Evolutionary conservation across 2,797 vertebrate species (phyloP).

Genomic region (Trichosurus vulpecula): DNA sequence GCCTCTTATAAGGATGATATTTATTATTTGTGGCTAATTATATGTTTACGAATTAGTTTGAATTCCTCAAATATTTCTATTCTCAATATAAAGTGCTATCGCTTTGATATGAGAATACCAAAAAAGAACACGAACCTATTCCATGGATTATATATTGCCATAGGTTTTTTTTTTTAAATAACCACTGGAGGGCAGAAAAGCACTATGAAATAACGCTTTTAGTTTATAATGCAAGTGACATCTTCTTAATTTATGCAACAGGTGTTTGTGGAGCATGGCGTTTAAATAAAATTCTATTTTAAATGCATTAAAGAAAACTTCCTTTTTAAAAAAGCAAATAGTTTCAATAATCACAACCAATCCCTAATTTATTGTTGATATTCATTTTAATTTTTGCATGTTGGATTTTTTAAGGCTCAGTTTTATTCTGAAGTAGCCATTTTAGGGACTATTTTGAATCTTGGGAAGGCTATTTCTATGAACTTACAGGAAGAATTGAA

Average conservation of each 20-base stretch:
- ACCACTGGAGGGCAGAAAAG: constrained; percentile 65
- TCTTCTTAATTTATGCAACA: neutral
- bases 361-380: neutral
- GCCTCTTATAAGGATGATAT: neutral
- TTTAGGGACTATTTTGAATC: constrained; percentile 26
- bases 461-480: neutral
- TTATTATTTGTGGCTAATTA: neutral
- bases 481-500: neutral
- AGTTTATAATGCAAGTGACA: neutral
- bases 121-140: neutral
- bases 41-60: constrained; percentile 11
- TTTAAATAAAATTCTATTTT: constrained; percentile 40
- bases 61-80: constrained; percentile 14
- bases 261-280: constrained; percentile 33
- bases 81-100: constrained; percentile 22
- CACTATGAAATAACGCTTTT: neutral
- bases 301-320: neutral
- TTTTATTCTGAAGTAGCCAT: neutral
- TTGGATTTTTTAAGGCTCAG: neutral
- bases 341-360: neutral
- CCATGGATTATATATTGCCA: neutral
- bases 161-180: neutral
- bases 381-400: constrained; percentile 12
- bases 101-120: neutral
- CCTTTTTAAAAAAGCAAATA: neutral